Base-by-base conservation (phyloP, 2,888 invertebrate genomes). In the Noctuana brunneofusca region DNA sequence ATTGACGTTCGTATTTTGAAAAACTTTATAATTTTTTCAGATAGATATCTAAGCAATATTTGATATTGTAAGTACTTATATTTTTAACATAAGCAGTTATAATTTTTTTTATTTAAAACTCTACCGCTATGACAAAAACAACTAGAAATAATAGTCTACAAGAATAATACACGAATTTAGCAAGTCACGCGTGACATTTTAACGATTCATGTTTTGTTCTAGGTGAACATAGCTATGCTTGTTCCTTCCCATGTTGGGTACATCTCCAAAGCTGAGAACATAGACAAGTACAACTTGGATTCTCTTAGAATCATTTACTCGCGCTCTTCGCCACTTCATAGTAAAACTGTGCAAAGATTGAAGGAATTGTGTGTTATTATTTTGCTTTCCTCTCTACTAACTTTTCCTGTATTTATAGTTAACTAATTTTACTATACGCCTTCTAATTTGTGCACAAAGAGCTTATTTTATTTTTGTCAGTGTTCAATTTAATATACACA, bases 281-380 rank as follows among this genome's bases (percentile, higher is more conserved):
- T 75, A 30, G 68, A 76, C 41, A 70, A 77, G 59, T 79, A 69
- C 60, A 78, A 83, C 69, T 67, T 83, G 57, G 76, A 81, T 67
- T 80, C 83, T 32, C 73, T 87, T n/a, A 79, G 77, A 76, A 74
- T 80, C 60, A 75, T 86, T 50, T 87, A 86, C 68, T 84, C 81
- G 16, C 78, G 84, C 48, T 79, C 84, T 63, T 78, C 81, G 48
- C 84, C 83, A 63, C 77, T 87, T 64, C 86, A 86, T 66, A 71
- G 67, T 50, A 86, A 81, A 69, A 83, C 81, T 30, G 82, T 87
- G 52, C 74, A 83, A 68, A 72, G 76, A 67, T 75, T 84, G 35
- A 86, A 81, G 75, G 68, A 70, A 70, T 82, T 80, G 87, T 83
- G 70, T 72, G 70, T 46, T 20, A 20, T 12, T 69, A 12, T 22